phyloP scores from a whole-genome alignment of 2,888 invertebrate species.

The Taenaris catops region DNA sequence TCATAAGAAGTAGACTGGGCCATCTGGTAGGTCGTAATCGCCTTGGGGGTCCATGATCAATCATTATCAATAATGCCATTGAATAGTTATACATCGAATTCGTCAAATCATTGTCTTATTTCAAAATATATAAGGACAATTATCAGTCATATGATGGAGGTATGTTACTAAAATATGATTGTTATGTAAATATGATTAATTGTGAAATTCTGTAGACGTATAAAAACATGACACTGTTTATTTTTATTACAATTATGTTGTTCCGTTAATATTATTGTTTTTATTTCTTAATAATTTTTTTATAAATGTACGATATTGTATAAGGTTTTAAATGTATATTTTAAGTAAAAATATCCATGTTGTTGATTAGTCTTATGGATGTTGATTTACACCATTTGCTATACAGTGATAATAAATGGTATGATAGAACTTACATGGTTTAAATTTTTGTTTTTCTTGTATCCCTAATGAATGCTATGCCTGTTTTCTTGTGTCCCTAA shows the following conservation, averaged over 20 bases:
- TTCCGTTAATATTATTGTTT: slow-evolving; percentile 39
- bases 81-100: too few relatives aligned
- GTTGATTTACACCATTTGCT: slow-evolving; percentile 78
- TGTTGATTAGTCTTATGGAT: slow-evolving; percentile 79
- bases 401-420: slow-evolving; percentile 77
- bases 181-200: slow-evolving; percentile 54
- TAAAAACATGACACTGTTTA: slow-evolving; percentile 65
- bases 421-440: slow-evolving; percentile 28
- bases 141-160: slow-evolving; percentile 41
- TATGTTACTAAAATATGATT: slow-evolving; percentile 42
- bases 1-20: too few relatives aligned
- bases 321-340: slow-evolving; percentile 56
- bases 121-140: slow-evolving; percentile 26
- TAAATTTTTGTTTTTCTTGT: too few relatives aligned
- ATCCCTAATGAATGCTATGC: too few relatives aligned
- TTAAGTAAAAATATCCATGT: slow-evolving; percentile 71
- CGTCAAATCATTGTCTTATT: too few relatives aligned
- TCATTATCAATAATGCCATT: too few relatives aligned
- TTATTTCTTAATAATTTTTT: slow-evolving; percentile 43
- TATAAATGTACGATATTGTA: slow-evolving; percentile 52
- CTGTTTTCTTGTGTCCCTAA: too few relatives aligned
- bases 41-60: too few relatives aligned
- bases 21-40: too few relatives aligned
- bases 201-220: slow-evolving; percentile 38
- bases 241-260: slow-evolving; percentile 53